Evolutionary conservation across 2,888 invertebrate genomes (phyloP).

Genomic region (Microctonus aethiopoides): DNA sequence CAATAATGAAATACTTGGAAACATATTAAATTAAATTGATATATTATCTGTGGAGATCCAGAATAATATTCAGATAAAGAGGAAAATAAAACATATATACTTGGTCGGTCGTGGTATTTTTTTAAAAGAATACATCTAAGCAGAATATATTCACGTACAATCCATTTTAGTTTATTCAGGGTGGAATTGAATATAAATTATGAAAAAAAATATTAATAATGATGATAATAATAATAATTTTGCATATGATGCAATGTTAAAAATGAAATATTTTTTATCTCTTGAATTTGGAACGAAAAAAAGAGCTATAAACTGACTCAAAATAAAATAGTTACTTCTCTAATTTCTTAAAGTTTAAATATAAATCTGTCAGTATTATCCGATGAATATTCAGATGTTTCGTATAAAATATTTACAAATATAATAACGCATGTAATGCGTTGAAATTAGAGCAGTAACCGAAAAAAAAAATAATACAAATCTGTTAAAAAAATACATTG

Average conservation of each 20-base stretch:
- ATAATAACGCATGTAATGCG: slow-evolving; percentile 37
- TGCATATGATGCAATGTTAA: slow-evolving; percentile 53
- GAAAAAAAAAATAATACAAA: background rate
- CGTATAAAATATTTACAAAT: slow-evolving; percentile 27
- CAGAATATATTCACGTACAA: background rate
- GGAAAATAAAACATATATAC: slow-evolving; percentile 53
- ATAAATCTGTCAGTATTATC: background rate
- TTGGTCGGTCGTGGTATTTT: slow-evolving; percentile 47
- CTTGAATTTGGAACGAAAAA: slow-evolving; percentile 25
- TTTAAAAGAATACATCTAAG: slow-evolving; percentile 48
- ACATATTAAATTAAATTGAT: slow-evolving; percentile 48
- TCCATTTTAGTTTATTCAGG: slow-evolving; percentile 32
- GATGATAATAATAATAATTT: slow-evolving; percentile 39
- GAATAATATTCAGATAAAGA: slow-evolving; percentile 34
- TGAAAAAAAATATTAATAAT: background rate
- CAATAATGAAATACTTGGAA: slow-evolving; percentile 56
- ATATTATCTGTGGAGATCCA: background rate
- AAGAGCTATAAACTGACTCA: slow-evolving; percentile 54
- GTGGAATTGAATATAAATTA: slow-evolving; percentile 31
- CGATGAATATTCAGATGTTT: slow-evolving; percentile 12
- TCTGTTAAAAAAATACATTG: background rate
- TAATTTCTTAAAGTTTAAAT: background rate
- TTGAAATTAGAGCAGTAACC: background rate
- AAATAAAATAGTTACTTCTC: slow-evolving; percentile 32
- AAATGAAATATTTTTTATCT: slow-evolving; percentile 51